phyloP scores from a whole-genome alignment of 2,888 invertebrate genomes.

The Campopleginae sp. region DNA sequence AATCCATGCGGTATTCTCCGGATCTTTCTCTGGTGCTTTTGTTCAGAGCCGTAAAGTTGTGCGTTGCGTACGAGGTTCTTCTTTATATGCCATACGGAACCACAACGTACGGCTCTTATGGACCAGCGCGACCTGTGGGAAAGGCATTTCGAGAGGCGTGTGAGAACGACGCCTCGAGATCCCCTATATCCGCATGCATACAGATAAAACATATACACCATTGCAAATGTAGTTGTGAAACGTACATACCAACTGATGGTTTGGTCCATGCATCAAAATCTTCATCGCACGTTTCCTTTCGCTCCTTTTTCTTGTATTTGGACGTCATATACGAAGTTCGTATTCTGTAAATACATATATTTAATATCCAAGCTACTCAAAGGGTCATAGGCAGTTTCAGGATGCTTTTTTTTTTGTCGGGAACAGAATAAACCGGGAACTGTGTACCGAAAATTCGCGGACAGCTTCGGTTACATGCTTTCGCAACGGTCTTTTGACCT shows the following conservation, averaged over 20 bases:
- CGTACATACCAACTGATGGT: constrained; percentile 9
- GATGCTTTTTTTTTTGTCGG: constrained; percentile 30
- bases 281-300: constrained; percentile 6
- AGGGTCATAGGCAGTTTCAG: not conserved
- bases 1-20: constrained; percentile 53
- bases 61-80: constrained; percentile 22
- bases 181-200: constrained; percentile 30
- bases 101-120: constrained; percentile 49
- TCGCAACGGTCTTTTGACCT: constrained; percentile 65
- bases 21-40: constrained; percentile 40
- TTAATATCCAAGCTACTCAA: not conserved
- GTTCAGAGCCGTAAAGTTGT: constrained; percentile 25
- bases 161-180: constrained; percentile 65
- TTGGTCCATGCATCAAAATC: constrained; percentile 45
- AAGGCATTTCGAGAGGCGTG: constrained; percentile 71
- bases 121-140: constrained; percentile 71
- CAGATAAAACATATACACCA: constrained; percentile 10
- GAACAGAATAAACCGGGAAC: constrained; percentile 29
- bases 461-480: constrained; percentile 73
- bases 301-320: constrained; percentile 1
- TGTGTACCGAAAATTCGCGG: constrained; percentile 71
- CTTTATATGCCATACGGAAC: constrained; percentile 61
- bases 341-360: constrained; percentile 17
- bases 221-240: constrained; percentile 18
- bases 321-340: not conserved